phyloP scores from a whole-genome alignment of 2,888 invertebrate species.

The Dexiosoma caninum region DNA sequence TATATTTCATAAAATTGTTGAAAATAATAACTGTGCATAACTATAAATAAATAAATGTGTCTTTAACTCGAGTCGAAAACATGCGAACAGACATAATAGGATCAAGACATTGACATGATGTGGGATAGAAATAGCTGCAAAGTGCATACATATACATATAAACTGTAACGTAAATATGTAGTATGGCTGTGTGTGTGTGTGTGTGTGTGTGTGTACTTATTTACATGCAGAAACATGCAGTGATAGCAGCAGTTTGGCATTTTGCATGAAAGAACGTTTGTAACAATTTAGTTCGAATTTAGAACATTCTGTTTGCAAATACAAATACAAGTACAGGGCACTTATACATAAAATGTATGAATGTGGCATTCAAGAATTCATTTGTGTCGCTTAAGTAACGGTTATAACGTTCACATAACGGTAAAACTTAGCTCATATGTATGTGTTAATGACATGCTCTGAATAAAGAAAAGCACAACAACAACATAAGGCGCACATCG shows the following conservation, averaged over 20 bases:
- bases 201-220: background rate
- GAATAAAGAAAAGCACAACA: background rate
- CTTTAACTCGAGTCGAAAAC: constrained; percentile 54
- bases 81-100: constrained; percentile 66
- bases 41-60: constrained; percentile 59
- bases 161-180: background rate
- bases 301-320: constrained; percentile 27
- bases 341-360: background rate
- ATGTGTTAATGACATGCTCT: background rate
- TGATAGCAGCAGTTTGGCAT: constrained; percentile 10
- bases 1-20: background rate
- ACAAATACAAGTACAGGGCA: background rate
- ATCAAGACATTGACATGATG: constrained; percentile 69
- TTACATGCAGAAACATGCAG: background rate
- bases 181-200: background rate
- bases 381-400: constrained; percentile 30
- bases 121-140: constrained; percentile 67
- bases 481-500: background rate
- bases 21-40: background rate
- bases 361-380: constrained; percentile 32
- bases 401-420: constrained; percentile 30
- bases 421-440: background rate
- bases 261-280: constrained; percentile 23
- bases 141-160: background rate
- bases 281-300: constrained; percentile 47